Evolutionary conservation across 2,888 invertebrate genomes (phyloP), one percentile per base, ranked within the genome.

Genomic region (Sabatieria punctata): DNA sequence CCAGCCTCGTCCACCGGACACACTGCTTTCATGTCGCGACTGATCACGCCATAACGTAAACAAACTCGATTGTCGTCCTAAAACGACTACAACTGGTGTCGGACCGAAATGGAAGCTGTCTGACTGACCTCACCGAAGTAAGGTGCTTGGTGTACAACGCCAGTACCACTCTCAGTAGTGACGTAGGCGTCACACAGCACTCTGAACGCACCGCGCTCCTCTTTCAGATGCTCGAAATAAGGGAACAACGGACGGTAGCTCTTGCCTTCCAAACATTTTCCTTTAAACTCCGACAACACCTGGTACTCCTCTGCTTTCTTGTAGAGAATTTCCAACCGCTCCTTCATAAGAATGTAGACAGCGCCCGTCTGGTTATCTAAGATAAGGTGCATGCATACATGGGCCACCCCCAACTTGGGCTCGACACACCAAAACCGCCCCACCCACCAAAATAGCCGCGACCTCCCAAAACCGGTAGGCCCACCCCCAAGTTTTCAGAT

Each of bases 61-160:
- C 75, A 75, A 11, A 76, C 73, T 43, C 91, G 75, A 68, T 81
- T 85, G 80, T 97, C 97, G 65, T 97, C 95, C 74, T 95, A 49
- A 19, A 58, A 52, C 38, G 40, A 11, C 49, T 30, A 39, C 23
- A 19, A 35, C 15, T 23, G 13, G 24, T 26, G 26, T 3, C 13
- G n/a, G 27, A 33, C 25, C 18, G 8, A 6, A 19, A 6, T 38
- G 6, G 6, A 18, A 6, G 37, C 13, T 15, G n/a, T 19, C 26
- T 6, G 4, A 45, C 44, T 25, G 38, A 71, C 71, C 66, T 74
- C 97, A 58, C 97, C 97, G 71, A 97, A 97, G 68, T 93, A 97
- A 6, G 97, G 91, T 1, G 97, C 86, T 70, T 93, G 91, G 65
- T 97, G 97, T 22, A 99, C 97, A 54, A 95, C 75, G 22, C 95